Conservation (phyloP, 2,797 vertebrate genomes). For the Enteromius fasciolatus region DNA sequence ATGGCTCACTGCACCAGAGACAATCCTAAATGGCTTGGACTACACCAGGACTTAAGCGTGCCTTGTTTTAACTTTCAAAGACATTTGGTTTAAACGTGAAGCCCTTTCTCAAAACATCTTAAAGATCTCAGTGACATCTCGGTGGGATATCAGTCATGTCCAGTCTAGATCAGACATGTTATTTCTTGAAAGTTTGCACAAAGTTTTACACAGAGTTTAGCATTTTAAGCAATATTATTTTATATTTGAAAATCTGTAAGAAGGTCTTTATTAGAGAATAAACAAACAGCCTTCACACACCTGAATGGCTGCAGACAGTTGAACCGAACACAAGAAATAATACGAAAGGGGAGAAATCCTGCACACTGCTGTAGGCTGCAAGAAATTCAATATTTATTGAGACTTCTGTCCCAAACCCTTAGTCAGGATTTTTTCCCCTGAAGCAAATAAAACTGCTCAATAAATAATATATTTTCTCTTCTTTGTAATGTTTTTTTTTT, state of each 20-base stretch:
- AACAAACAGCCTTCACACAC: neutral
- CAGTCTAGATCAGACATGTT: neutral
- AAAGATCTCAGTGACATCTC: neutral
- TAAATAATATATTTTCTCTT: neutral
- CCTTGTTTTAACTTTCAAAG: conserved; percentile 20
- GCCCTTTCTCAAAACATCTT: conserved; percentile 13
- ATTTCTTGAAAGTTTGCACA: conserved; percentile 16
- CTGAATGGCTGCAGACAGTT: neutral
- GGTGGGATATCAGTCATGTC: neutral
- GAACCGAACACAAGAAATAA: neutral
- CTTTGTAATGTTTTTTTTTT: neutral
- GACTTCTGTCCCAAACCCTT: neutral
- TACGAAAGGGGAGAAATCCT: neutral
- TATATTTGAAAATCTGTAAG: conserved; percentile 17
- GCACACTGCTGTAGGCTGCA: neutral
- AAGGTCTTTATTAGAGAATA: neutral
- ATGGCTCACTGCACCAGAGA: neutral
- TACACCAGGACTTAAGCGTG: conserved; percentile 19
- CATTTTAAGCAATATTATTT: conserved; percentile 28
- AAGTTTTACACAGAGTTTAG: conserved; percentile 9
- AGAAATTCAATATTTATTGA: neutral
- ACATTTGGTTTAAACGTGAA: neutral
- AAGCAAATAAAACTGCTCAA: neutral
- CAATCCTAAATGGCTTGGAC: neutral
- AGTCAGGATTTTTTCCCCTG: neutral